Conservation (phyloP, 2,888 invertebrate species). For the Callosobruchus maculatus region DNA sequence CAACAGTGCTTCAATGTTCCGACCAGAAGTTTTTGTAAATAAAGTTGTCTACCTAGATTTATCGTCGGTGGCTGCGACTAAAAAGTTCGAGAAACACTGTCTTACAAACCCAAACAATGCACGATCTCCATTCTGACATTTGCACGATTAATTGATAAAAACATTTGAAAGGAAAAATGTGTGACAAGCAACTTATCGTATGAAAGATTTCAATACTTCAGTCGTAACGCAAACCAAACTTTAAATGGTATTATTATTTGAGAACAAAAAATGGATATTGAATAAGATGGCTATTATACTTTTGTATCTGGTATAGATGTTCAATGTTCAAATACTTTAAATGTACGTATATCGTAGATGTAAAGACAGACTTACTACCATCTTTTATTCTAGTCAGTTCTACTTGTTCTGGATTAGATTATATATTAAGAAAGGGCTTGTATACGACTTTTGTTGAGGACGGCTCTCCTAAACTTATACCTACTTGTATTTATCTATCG, state of each 20-base stretch:
- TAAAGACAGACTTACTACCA: background rate
- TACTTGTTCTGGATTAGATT: background rate
- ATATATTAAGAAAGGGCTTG: background rate
- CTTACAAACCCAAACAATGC: background rate
- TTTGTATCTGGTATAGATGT: background rate
- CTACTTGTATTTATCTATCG: background rate
- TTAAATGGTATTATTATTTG: background rate
- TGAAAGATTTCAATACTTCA: background rate
- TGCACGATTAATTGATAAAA: background rate
- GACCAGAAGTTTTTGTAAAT: too few species aligned
- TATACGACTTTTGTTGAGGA: slow-evolving; percentile 15
- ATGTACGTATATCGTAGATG: background rate
- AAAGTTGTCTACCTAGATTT: too few species aligned
- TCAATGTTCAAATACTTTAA: background rate
- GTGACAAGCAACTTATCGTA: background rate
- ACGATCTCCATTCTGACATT: background rate
- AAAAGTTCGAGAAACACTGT: too few species aligned
- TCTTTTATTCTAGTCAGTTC: background rate
- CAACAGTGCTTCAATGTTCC: too few species aligned
- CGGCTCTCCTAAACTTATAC: background rate
- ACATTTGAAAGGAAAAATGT: background rate
- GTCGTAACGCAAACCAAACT: background rate
- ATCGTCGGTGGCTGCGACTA: too few species aligned
- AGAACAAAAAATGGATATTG: background rate
- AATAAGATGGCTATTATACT: background rate